phyloP scores from a whole-genome alignment of 2,888 invertebrate genomes.

The Acleris sparsana region DNA sequence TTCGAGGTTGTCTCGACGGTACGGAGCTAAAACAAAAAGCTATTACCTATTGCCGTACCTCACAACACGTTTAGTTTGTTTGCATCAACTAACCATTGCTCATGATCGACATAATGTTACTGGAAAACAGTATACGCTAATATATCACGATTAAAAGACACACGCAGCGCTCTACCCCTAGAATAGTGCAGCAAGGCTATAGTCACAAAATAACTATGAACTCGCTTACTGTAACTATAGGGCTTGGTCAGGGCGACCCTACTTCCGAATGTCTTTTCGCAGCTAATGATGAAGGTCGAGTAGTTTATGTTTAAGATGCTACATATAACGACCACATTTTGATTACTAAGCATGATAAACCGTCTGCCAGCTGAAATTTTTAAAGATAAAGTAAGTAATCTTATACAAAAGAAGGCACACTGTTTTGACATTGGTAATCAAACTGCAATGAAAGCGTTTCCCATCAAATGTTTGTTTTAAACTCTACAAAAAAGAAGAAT shows the following conservation, averaged over 20 bases:
- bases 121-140: conserved; percentile 78
- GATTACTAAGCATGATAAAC: conserved; percentile 45
- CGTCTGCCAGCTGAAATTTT: conserved; percentile 27
- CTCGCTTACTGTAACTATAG: conserved; percentile 49
- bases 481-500: conserved; percentile 45
- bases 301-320: conserved; percentile 38
- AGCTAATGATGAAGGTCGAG: conserved; percentile 52
- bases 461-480: conserved; percentile 39
- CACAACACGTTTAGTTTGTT: conserved; percentile 78
- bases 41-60: conserved; percentile 74
- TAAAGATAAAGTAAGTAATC: conserved; percentile 3
- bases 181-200: conserved; percentile 73
- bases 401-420: conserved; percentile 29
- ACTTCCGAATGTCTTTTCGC: conserved; percentile 41
- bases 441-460: conserved; percentile 37
- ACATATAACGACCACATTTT: conserved; percentile 39
- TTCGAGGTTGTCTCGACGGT: conserved; percentile 90
- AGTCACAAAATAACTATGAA: conserved; percentile 64
- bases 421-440: conserved; percentile 34
- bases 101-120: conserved; percentile 59
- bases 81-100: conserved; percentile 81
- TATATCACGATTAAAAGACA: conserved; percentile 68
- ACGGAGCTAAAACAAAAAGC: conserved; percentile 83
- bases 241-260: conserved; percentile 25
- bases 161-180: conserved; percentile 64